These are phyloP conservation scores for Clostera curtula DNA, from an alignment of 2,888 invertebrate genomes.

Conservation along the genomic window DNA sequence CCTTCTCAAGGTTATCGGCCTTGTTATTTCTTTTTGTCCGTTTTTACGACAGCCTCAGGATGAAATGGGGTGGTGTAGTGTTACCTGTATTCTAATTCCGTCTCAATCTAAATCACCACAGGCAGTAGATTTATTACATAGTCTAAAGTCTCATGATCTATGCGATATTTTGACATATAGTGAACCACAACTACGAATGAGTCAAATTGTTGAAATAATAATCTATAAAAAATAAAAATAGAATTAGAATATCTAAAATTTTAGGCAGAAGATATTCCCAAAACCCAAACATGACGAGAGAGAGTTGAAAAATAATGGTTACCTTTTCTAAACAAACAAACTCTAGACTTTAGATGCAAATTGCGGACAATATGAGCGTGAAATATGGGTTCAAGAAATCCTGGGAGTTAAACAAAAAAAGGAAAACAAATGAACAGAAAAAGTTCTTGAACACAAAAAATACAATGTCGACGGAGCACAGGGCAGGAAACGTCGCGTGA, in stretches of 20 bases:
- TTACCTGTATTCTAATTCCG: no score
- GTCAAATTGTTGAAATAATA: conserved; percentile 8
- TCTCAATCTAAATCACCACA: no score
- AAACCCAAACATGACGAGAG: conserved; percentile 1
- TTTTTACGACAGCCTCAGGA: no score
- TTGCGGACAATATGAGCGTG: conserved; percentile 68
- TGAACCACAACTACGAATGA: no score
- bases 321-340: conserved; percentile 29
- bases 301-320: conserved; percentile 16
- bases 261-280: background rate
- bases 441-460: conserved; percentile 47
- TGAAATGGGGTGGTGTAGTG: no score
- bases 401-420: conserved; percentile 51
- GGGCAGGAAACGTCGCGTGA: conserved; percentile 67
- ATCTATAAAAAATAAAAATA: conserved; percentile 8
- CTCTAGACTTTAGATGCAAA: conserved; percentile 41
- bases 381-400: conserved; percentile 74
- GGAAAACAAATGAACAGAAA: conserved; percentile 68
- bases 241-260: no score
- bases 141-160: no score
- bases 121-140: no score
- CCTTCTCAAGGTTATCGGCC: no score
- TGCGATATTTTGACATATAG: no score
- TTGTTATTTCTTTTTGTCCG: no score
- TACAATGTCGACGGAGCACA: conserved; percentile 48